phyloP scores from a whole-genome alignment of 1,140 invertebrate genomes.

The Papilio glaucus region DNA sequence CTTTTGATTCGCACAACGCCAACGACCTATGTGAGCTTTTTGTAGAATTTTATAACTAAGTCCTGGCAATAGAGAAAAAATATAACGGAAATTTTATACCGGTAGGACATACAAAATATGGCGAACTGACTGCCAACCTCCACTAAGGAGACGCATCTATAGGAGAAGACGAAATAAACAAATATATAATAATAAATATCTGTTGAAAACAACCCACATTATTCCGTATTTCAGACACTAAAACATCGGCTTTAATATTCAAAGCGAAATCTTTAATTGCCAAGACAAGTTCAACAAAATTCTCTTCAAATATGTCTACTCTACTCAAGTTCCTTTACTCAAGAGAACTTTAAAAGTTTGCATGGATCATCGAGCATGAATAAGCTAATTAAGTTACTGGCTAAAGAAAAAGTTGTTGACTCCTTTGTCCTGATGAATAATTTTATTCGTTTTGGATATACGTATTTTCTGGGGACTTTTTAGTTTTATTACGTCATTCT shows the following conservation, averaged over 20 bases:
- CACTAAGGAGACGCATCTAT: too few species aligned
- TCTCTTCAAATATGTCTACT: constrained; percentile 3
- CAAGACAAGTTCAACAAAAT: constrained; percentile 3
- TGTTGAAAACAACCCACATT: too few species aligned
- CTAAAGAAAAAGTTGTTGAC: background rate
- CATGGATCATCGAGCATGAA: background rate
- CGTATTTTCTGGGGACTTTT: too few species aligned
- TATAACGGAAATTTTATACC: too few species aligned
- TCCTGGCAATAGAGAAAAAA: too few species aligned
- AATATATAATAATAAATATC: too few species aligned
- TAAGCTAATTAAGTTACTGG: background rate
- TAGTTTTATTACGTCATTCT: too few species aligned
- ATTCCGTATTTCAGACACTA: too few species aligned
- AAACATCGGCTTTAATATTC: background rate
- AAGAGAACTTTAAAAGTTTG: background rate
- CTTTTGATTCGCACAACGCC: background rate
- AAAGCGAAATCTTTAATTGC: background rate
- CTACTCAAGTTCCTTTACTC: background rate
- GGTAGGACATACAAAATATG: too few species aligned
- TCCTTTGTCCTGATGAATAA: background rate
- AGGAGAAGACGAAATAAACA: too few species aligned
- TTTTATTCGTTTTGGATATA: background rate
- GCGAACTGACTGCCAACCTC: too few species aligned
- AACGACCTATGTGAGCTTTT: background rate
- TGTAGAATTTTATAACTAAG: background rate